A percentile compares a stretch with the other conserved stretches of the same genome.
Evolutionary conservation across 2,797 vertebrate genomes (phyloP).

Genomic region (Sebastes matsubarae): DNA sequence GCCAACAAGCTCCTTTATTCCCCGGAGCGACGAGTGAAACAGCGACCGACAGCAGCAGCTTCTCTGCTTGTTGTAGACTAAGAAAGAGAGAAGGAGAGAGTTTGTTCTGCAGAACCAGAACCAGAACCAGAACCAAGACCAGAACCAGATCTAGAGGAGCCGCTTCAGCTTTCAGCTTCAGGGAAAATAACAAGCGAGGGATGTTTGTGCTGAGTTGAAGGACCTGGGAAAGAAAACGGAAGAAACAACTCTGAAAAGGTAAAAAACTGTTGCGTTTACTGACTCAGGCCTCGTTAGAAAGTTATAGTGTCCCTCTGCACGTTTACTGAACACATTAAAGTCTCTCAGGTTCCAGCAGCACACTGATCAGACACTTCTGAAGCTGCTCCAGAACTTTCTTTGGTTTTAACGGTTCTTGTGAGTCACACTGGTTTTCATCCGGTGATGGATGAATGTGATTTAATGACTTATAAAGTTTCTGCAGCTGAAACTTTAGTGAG

Average conservation of each 20-base stretch:
- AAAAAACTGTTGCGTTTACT: neutral
- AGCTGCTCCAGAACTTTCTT: neutral
- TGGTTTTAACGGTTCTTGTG: neutral
- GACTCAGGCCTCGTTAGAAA: neutral
- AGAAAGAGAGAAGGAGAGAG: no score
- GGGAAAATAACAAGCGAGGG: neutral
- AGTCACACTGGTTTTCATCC: neutral
- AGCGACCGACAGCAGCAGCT: no score
- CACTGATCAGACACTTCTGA: neutral
- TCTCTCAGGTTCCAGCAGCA: no score
- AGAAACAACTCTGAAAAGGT: neutral
- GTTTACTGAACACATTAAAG: no score
- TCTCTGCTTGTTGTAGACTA: neutral
- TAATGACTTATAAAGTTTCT: neutral
- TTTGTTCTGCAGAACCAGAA: neutral
- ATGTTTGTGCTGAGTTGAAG: constrained; percentile 4
- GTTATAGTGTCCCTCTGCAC: neutral
- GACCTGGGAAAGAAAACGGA: neutral
- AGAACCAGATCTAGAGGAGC: neutral
- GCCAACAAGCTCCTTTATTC: neutral
- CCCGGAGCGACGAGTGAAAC: neutral
- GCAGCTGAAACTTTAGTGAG: neutral
- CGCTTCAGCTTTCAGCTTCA: neutral
- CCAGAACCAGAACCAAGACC: no score
- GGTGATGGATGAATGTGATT: neutral